Conservation (phyloP, 2,113 vertebrate species). For the Cinclus mexicanus region DNA sequence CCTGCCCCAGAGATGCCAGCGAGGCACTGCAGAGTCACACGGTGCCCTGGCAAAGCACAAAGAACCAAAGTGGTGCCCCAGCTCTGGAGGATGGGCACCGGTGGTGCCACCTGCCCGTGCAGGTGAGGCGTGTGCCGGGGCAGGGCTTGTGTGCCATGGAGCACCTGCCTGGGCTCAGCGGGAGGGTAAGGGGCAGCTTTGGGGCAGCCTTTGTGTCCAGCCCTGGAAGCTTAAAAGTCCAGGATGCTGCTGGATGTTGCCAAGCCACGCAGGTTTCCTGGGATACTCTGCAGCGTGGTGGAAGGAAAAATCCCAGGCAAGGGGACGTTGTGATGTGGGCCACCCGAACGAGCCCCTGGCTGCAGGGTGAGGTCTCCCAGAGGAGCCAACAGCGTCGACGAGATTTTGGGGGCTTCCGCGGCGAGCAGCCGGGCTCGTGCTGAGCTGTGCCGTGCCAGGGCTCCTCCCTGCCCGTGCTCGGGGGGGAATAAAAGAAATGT, state of each 20-base stretch:
- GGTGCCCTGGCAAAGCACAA: not conserved
- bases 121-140: not conserved
- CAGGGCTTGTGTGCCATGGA: not conserved
- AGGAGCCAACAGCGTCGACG: not conserved
- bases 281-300: not conserved
- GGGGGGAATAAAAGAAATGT: not conserved
- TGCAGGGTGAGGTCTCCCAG: not conserved
- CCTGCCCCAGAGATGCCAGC: not conserved
- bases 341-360: not conserved
- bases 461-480: not conserved
- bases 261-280: not conserved
- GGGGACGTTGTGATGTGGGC: accelerated
- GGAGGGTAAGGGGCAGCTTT: accelerated
- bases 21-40: not conserved
- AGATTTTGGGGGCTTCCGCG: not conserved
- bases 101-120: accelerated
- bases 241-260: not conserved
- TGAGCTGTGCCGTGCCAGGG: not conserved
- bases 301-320: not conserved
- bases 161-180: accelerated
- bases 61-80: not conserved
- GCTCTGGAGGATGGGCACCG: not conserved
- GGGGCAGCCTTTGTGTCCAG: not conserved
- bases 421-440: not conserved
- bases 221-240: not conserved